Evolutionary conservation across 1,140 invertebrate genomes (phyloP), one percentile per base, ranked within the genome.

Genomic region (Chelonus insularis): DNA sequence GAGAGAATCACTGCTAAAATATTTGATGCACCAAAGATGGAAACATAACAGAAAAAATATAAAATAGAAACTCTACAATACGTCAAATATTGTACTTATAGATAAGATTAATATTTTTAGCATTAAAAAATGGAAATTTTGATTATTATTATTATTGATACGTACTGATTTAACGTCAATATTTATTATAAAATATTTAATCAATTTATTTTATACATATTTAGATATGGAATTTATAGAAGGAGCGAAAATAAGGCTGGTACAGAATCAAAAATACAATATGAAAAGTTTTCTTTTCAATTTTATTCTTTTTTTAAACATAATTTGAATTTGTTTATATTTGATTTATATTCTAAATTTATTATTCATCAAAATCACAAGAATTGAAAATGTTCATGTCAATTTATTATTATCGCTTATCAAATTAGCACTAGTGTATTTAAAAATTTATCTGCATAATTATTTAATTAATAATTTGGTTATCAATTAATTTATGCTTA

Each of bases 1-100:
- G 72, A 78, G 36, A 78, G 66, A 36, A 68, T 72, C 41, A 73
- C 69, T 0, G 70, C 71, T 16, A 76, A 68, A 48, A 66, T 77
- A 9, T 63, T 76, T 48, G 71, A 76, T 47, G 61, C 61, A 29
- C 67, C 70, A 50, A 68, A 63, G 41, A 59, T 25, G 47, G 47
- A 50, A 29, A 25, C 3, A 50, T 50, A 14, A 50, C 20, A 18
- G 1, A n/a, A n/a, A 14, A n/a, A 41, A 11, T 11, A n/a, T 2
- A n/a, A 45, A 16, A n/a, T 9, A 45, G 16, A 11, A 45, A 45
- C 14, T 50, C 20, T 4, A 12, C 25, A 18, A 25, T 25, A n/a
- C n/a, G n/a, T n/a, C n/a, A n/a, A n/a, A n/a, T n/a, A n/a, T 23
- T 50, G 47, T 50, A 50, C 47, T 50, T 50, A 50, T 50, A 29